Evolutionary conservation across 2,113 vertebrate species (phyloP).

Genomic region (Oryzias javanicus): DNA sequence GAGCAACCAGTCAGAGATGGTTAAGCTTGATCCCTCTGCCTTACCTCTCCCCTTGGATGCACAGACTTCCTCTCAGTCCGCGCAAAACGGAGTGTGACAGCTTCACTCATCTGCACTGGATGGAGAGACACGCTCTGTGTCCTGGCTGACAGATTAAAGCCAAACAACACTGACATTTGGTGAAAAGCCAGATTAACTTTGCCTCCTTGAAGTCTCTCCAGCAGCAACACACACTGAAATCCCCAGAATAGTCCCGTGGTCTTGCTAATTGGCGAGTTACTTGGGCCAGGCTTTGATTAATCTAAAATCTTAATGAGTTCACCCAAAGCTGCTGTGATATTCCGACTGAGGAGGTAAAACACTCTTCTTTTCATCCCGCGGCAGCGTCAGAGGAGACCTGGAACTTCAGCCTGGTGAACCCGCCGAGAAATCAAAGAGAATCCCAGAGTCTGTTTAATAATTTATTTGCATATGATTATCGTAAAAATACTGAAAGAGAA

Average conservation of each 20-base stretch:
- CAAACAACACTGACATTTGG: constrained; percentile 52
- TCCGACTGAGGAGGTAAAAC: constrained; percentile 57
- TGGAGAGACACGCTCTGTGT: constrained; percentile 37
- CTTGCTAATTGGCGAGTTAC: constrained; percentile 59
- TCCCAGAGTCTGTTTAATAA: constrained; percentile 73
- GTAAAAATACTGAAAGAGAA: constrained; percentile 79
- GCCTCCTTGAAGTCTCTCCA: constrained; percentile 63
- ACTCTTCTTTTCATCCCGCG: constrained; percentile 51
- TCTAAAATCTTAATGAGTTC: constrained; percentile 67
- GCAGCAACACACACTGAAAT: constrained; percentile 43
- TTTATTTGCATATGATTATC: constrained; percentile 80
- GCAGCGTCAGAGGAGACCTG: constrained; percentile 53
- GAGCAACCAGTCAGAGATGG: constrained; percentile 34
- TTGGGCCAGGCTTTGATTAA: constrained; percentile 58
- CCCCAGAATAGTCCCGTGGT: constrained; percentile 53
- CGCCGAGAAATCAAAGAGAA: constrained; percentile 70
- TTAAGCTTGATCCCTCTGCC: constrained; percentile 25
- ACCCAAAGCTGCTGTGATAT: constrained; percentile 59
- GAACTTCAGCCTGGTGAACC: constrained; percentile 57
- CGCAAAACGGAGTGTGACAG: constrained; percentile 51
- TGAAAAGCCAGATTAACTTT: constrained; percentile 58
- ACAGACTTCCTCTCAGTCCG: constrained; percentile 38
- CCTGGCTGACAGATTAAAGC: constrained; percentile 52
- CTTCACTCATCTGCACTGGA: constrained; percentile 37
- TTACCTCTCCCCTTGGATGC: constrained; percentile 13